Evolutionary conservation across 2,888 invertebrate genomes (phyloP), one percentile per base, ranked within the genome.

Genomic region (Cataglyphis albicans): DNA sequence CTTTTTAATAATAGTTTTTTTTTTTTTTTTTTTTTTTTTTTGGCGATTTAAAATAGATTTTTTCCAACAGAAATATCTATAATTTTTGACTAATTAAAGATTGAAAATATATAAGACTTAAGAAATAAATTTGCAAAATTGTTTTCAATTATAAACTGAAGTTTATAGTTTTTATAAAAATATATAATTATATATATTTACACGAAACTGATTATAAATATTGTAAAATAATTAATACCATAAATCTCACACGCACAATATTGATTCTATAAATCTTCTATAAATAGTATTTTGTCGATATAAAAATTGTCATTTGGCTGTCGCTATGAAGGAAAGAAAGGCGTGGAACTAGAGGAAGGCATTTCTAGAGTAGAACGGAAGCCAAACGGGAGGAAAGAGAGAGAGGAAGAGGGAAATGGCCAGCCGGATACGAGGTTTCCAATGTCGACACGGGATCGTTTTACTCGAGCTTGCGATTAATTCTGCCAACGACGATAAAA

Each of bases 361-460:
- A 64, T 48, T 41, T 55, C 63, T 81, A 74, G 48, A n/a, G 72
- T 84, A 75, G 65, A 85, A 41, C 73, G 82, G 74, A 78, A 68
- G 81, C n/a, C 29, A 72, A 61, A 76, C 21, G 48, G 75, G 25
- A n/a, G 48, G 48, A n/a, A 7, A 25, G 25, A 25, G 82, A 82
- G 84, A 32, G 48, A 52, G 48, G 48, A 74, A 74, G 82, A 82
- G 84, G 81, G 55, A 78, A 64, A 52, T 9, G 55, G 32, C 44
- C 61, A 84, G 81, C 88, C 89, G 89, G 89, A 89, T 87, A 88
- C 84, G 80, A 90, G 84, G 89, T 90, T 89, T 90, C 90, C 90
- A 89, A 91, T 89, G 89, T 86, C 88, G 87, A 78, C 84, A 80
- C 84, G 86, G 86, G 87, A 90, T 90, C 91, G 83, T 90, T 90